Base-by-base conservation (phyloP, 1,140 invertebrate species). In the Holotrichia oblita region DNA sequence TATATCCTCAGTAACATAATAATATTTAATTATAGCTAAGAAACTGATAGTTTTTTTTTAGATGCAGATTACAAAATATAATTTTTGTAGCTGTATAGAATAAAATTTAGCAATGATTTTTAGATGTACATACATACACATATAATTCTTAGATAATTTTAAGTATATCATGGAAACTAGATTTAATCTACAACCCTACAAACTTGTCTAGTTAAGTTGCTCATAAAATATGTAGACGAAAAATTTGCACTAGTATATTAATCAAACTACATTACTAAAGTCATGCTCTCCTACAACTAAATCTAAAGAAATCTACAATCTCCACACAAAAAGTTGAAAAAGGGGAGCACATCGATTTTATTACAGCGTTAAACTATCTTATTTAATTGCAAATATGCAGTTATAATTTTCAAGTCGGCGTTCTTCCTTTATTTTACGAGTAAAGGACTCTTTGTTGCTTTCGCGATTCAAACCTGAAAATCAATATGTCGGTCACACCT, bases 381-480 rank as follows among this genome's bases (percentile, higher is more conserved):
- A 34, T 34, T 34, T 34, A 34, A 34, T 34, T 34, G 27, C 27
- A 34, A 34, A 4, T 34, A 34, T 34, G 4, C 4, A 34, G 27
- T 34, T 34, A 4, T 4, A 4, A 34, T 34, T 34, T 34, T 34
- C 1, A 4, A 34, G 4, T 34, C 27, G 27, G 14, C 14, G 0
- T n/a, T 72, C 22, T 3, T 22, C 64, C 20, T 9, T 69, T 69
- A 24, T 17, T 20, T 72, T 72, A 40, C n/a, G 34, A 12, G 64
- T 2, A 27, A 10, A 34, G 64, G 9, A 6, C 20, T 20, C 64
- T 72, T 27, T 72, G 64, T 72, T 72, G 2, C 34, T 72, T 22
- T 24, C 64, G 64, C 22, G 24, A 24, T 72, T 40, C 22, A 72
- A 72, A 40, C 64, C 64, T 17, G 48, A 55, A 55, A 55, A 55